A percentile compares a stretch with the other conserved stretches of the same genome.
Evolutionary conservation across 2,888 invertebrate genomes (phyloP).

Genomic region (Andrena flavipes): DNA sequence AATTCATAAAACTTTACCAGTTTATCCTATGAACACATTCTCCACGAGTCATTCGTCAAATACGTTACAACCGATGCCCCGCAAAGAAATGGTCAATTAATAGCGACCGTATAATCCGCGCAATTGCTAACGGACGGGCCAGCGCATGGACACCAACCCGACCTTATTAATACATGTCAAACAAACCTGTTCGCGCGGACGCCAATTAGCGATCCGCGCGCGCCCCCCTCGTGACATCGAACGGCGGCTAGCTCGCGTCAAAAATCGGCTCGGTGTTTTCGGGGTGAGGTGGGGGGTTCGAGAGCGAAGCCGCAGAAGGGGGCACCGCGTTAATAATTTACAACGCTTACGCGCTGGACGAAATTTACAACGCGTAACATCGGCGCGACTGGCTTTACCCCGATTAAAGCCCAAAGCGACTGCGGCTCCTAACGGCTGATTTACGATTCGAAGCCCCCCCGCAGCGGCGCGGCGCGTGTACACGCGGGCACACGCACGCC

Average conservation of each 20-base stretch:
- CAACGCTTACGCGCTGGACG: slow-evolving; percentile 34
- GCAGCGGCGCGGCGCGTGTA: slow-evolving; percentile 28
- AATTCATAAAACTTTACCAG: no score
- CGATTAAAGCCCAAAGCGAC: slow-evolving; percentile 52
- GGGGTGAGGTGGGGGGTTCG: neutral
- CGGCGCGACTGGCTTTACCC: slow-evolving; percentile 52
- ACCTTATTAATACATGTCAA: slow-evolving; percentile 44
- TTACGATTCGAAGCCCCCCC: slow-evolving; percentile 54
- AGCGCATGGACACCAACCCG: slow-evolving; percentile 38
- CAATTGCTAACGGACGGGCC: slow-evolving; percentile 25
- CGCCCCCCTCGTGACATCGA: neutral
- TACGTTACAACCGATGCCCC: neutral
- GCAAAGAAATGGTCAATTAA: slow-evolving; percentile 32
- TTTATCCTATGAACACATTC: no score
- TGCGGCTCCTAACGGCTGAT: slow-evolving; percentile 50
- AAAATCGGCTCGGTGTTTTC: slow-evolving; percentile 20
- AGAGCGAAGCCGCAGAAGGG: neutral
- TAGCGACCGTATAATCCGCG: slow-evolving; percentile 28
- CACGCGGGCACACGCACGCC: slow-evolving; percentile 23
- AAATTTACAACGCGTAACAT: slow-evolving; percentile 60
- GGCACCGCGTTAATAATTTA: slow-evolving; percentile 40
- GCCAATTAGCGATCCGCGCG: slow-evolving; percentile 37
- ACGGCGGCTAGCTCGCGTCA: neutral
- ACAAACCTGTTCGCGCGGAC: slow-evolving; percentile 40
- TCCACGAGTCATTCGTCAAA: neutral